Percentiles rank a stretch among this genome's conserved stretches.
Evolutionary conservation across 2,888 invertebrate genomes (phyloP).

Genomic region (Parochlus steinenii): DNA sequence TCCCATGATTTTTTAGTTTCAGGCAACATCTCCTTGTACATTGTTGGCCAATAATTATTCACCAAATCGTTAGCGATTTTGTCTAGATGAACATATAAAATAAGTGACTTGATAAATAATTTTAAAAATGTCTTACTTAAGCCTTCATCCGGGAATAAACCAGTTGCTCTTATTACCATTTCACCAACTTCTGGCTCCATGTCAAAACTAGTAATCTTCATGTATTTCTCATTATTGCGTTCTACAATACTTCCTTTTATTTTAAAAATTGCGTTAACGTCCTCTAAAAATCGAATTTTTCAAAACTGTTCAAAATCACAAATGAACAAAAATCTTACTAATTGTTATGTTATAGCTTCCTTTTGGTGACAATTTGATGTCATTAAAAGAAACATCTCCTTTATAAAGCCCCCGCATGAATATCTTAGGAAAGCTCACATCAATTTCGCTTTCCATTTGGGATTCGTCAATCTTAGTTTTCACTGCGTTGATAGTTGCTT

Average conservation of each 20-base stretch:
- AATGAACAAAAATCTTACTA: constrained; percentile 32
- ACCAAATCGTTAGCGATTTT: constrained; percentile 30
- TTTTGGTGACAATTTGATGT: constrained; percentile 40
- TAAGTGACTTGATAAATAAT: not conserved
- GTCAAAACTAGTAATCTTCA: constrained; percentile 40
- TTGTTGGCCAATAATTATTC: constrained; percentile 39
- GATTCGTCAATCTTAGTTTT: constrained; percentile 36
- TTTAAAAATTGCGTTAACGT: constrained; percentile 39
- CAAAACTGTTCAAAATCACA: constrained; percentile 5
- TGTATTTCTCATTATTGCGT: constrained; percentile 35
- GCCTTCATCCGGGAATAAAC: constrained; percentile 41
- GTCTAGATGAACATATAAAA: constrained; percentile 22
- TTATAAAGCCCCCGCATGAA: constrained; percentile 40
- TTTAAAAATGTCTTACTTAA: constrained; percentile 38
- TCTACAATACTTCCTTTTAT: constrained; percentile 38
- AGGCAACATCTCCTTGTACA: constrained; percentile 35
- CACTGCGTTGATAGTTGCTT: constrained; percentile 36
- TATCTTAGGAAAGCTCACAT: constrained; percentile 37
- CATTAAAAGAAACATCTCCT: constrained; percentile 43
- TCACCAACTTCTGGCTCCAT: constrained; percentile 45
- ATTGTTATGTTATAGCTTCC: constrained; percentile 41
- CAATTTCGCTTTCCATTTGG: constrained; percentile 39
- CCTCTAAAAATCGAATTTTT: constrained; percentile 28
- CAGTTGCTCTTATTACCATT: constrained; percentile 40
- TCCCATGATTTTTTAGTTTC: constrained; percentile 25